Evolutionary conservation across 2,797 vertebrate genomes (phyloP).

Genomic region (Tolypeutes matacus): DNA sequence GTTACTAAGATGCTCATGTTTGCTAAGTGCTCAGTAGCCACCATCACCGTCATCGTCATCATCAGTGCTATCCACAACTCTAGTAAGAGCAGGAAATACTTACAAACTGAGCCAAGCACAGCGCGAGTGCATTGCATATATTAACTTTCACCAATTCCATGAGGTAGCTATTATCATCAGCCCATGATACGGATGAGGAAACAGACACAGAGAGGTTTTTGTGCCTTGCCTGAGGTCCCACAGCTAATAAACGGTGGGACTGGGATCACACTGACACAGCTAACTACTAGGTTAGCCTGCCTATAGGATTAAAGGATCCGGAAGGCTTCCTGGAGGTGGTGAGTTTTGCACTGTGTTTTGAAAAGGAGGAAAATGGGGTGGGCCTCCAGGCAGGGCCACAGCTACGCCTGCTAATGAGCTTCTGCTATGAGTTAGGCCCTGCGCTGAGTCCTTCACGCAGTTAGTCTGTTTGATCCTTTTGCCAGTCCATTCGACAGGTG

Average conservation of each 20-base stretch:
- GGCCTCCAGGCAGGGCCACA: neutral
- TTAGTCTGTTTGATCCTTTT: rapidly evolving
- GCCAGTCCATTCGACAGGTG: neutral
- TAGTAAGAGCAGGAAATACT: neutral
- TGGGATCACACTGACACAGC: no score
- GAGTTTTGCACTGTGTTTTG: neutral
- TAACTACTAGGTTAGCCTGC: neutral
- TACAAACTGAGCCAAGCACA: rapidly evolving
- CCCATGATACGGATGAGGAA: neutral
- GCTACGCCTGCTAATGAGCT: neutral
- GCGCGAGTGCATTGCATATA: rapidly evolving
- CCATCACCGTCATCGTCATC: rapidly evolving
- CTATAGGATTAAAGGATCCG: neutral
- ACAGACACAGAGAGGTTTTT: neutral
- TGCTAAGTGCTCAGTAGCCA: neutral
- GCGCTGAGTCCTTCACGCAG: neutral
- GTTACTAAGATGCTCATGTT: rapidly evolving
- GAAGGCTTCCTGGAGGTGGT: conserved; percentile 15
- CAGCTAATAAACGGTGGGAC: neutral
- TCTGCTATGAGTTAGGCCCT: neutral
- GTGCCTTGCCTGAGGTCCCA: neutral
- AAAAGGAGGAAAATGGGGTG: neutral
- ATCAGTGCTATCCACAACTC: neutral
- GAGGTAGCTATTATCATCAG: neutral
- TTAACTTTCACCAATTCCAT: neutral